A percentile compares a stretch with the other conserved stretches of the same genome.
Evolutionary conservation across 1,140 invertebrate genomes (phyloP).

Genomic region (Pseudomyrmex concolor): DNA sequence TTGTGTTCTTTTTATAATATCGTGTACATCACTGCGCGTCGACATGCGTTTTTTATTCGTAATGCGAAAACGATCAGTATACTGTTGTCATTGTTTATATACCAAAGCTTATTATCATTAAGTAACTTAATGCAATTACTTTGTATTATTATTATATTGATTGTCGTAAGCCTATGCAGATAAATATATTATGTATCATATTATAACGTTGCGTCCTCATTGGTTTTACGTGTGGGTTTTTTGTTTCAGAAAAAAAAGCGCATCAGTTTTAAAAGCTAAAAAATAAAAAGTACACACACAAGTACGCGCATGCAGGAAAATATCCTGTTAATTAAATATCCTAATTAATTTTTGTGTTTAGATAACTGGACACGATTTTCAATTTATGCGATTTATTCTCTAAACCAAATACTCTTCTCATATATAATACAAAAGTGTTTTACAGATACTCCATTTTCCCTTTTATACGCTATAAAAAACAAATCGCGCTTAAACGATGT

Average conservation of each 20-base stretch:
- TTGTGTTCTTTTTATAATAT: constrained; percentile 53
- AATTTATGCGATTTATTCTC: constrained; percentile 67
- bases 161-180: constrained; percentile 83
- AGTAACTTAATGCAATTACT: constrained; percentile 55
- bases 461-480: constrained; percentile 57
- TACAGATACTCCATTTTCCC: constrained; percentile 58
- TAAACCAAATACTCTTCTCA: constrained; percentile 65
- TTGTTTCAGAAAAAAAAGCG: too few relatives aligned
- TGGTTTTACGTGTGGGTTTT: background rate
- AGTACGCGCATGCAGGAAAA: too few relatives aligned
- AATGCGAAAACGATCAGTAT: constrained; percentile 72
- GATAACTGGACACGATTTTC: constrained; percentile 8
- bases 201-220: constrained; percentile 43
- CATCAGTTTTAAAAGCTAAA: too few relatives aligned
- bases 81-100: constrained; percentile 83
- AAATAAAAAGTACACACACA: too few relatives aligned
- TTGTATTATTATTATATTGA: constrained; percentile 82
- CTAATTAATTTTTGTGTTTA: background rate
- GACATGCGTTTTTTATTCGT: constrained; percentile 63
- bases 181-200: constrained; percentile 83
- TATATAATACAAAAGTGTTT: constrained; percentile 70
- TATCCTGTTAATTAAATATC: background rate
- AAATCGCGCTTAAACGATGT: constrained; percentile 30
- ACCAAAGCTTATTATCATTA: constrained; percentile 85
- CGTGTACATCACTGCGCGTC: constrained; percentile 50